Percentiles rank a stretch among this genome's conserved stretches.
Conservation (phyloP, 2,113 vertebrate species). For the Bos javanicus region DNA sequence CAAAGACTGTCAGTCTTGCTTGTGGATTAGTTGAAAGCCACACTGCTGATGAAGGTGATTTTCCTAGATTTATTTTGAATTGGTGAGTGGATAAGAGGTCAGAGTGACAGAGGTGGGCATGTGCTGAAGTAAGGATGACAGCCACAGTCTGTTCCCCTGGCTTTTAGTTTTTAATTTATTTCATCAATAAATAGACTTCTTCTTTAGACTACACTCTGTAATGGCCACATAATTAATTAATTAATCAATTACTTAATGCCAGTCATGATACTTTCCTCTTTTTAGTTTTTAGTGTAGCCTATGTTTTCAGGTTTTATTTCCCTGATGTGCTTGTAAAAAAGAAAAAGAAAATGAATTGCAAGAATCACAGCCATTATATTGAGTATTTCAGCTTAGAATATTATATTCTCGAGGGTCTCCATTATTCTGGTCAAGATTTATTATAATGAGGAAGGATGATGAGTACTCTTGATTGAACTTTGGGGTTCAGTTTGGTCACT, state of each 20-base stretch:
- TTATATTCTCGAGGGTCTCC: background rate
- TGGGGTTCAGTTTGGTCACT: background rate
- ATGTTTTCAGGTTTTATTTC: background rate
- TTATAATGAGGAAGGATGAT: background rate
- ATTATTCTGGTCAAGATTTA: background rate
- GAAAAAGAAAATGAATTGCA: background rate
- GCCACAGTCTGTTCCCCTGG: background rate
- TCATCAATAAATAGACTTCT: background rate
- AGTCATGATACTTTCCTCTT: background rate
- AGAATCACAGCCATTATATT: slow-evolving; percentile 3
- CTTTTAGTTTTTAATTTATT: slow-evolving; percentile 24
- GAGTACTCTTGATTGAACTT: background rate
- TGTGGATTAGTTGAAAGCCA: background rate
- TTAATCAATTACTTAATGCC: background rate
- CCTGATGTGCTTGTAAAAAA: background rate
- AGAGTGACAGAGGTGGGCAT: slow-evolving; percentile 17
- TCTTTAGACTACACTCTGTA: background rate
- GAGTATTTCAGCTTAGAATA: background rate
- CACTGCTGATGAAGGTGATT: slow-evolving; percentile 22
- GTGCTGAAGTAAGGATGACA: background rate
- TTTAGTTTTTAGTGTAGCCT: background rate
- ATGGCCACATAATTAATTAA: background rate
- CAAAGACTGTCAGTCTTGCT: background rate
- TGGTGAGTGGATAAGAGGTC: slow-evolving; percentile 33
- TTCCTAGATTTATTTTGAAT: slow-evolving; percentile 52